These are phyloP conservation scores for Diaphora mendica DNA, from an alignment of 2,888 invertebrate genomes.

Conservation along the genomic window DNA sequence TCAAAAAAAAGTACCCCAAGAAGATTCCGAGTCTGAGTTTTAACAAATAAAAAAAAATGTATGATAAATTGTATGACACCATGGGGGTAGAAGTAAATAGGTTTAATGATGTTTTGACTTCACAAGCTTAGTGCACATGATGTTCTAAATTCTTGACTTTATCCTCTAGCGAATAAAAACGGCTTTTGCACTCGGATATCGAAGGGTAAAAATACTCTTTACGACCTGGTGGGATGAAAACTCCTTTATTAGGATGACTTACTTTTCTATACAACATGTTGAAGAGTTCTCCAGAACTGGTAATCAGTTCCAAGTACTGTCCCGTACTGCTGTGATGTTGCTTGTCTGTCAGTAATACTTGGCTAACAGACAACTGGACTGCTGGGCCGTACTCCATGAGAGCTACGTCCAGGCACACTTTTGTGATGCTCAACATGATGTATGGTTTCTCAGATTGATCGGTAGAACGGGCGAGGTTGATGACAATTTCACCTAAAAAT, in stretches of 20 bases:
- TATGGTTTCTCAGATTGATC: conserved; percentile 91
- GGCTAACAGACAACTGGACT: conserved; percentile 86
- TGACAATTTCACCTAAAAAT: conserved; percentile 85
- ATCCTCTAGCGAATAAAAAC: no score
- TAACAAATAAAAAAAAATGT: no score
- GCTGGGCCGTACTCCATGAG: conserved; percentile 93
- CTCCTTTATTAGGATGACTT: conserved; percentile 28
- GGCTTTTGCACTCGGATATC: no score
- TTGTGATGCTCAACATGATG: conserved; percentile 89
- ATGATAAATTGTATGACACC: no score
- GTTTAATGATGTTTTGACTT: no score
- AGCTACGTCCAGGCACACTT: conserved; percentile 90
- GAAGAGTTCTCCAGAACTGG: conserved; percentile 89
- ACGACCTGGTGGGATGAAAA: no score
- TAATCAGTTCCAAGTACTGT: conserved; percentile 91
- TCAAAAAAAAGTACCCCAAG: no score
- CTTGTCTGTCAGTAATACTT: conserved; percentile 88
- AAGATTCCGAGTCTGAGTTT: no score
- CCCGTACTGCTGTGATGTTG: conserved; percentile 91
- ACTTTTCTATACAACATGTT: conserved; percentile 92
- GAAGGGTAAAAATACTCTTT: no score
- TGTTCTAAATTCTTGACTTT: no score
- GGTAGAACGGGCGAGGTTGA: conserved; percentile 88
- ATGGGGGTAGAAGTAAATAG: no score
- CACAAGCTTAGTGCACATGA: no score